Percentiles rank a stretch among this genome's conserved stretches.
Evolutionary conservation across 2,797 vertebrate species (phyloP).

Genomic region (Rousettus madagascariensis): DNA sequence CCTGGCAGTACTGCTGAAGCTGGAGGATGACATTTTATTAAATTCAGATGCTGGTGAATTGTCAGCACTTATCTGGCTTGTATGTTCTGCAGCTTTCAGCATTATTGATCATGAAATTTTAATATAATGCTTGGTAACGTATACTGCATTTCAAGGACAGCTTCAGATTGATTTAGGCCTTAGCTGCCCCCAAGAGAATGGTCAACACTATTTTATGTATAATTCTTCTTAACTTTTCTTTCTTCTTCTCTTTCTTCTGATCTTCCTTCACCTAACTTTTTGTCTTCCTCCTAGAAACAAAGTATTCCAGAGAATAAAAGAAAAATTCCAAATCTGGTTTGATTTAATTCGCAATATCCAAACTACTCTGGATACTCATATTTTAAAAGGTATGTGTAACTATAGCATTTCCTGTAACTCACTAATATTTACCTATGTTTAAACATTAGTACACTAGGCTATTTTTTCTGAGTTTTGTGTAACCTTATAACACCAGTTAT

Average conservation of each 20-base stretch:
- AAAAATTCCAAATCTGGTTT: conserved; percentile 46
- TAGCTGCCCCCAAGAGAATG: conserved; percentile 54
- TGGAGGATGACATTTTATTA: conserved; percentile 81
- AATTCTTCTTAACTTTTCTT: conserved; percentile 23
- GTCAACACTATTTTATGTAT: conserved; percentile 40
- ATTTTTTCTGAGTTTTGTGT: background rate
- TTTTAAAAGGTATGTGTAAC: conserved; percentile 23
- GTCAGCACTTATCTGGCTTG: conserved; percentile 81
- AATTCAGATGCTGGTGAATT: conserved; percentile 80
- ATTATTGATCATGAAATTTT: conserved; percentile 86
- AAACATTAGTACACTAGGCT: background rate
- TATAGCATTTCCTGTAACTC: conserved; percentile 22
- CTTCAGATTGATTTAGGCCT: conserved; percentile 77
- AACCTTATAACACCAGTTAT: conserved; percentile 21
- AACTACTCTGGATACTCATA: background rate
- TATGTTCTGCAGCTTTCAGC: conserved; percentile 78
- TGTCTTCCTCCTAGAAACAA: background rate
- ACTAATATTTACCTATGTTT: conserved; percentile 49
- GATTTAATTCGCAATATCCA: conserved; percentile 40
- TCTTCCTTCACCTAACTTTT: background rate
- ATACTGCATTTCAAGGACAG: conserved; percentile 81
- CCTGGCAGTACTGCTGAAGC: conserved; percentile 57
- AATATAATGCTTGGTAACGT: conserved; percentile 84
- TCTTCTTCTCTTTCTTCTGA: background rate
- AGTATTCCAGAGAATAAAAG: background rate